Evolutionary conservation across 2,888 invertebrate species (phyloP).

Genomic region (Mythimna loreyi): DNA sequence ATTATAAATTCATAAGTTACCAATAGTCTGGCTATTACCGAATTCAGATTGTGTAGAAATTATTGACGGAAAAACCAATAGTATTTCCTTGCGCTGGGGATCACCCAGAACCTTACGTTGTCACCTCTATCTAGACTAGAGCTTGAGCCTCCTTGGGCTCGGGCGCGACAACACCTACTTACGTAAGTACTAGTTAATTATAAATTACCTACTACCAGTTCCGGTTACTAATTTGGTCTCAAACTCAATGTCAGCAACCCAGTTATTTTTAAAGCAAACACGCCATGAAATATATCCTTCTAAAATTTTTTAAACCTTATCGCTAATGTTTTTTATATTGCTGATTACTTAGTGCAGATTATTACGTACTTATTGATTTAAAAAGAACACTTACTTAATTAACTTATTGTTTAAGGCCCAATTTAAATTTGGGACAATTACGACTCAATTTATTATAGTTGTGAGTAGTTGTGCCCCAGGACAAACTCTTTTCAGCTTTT

Average conservation of each 20-base stretch:
- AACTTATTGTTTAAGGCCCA: too few species aligned
- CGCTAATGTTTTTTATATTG: too few species aligned
- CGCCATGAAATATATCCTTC: conserved; percentile 19
- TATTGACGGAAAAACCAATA: neutral
- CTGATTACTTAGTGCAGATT: too few species aligned
- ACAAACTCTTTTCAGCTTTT: too few species aligned
- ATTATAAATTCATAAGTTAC: neutral
- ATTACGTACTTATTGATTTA: too few species aligned
- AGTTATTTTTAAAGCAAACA: conserved; percentile 20
- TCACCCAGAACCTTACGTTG: neutral
- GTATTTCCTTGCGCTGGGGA: neutral
- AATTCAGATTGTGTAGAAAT: neutral
- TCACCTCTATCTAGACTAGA: neutral
- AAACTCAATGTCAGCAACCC: conserved; percentile 33
- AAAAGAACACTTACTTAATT: too few species aligned
- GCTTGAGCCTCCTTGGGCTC: neutral
- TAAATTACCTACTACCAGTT: conserved; percentile 16
- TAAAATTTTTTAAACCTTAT: neutral
- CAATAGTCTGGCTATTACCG: neutral
- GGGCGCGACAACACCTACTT: conserved; percentile 5
- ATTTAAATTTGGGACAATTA: too few species aligned
- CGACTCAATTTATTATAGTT: too few species aligned
- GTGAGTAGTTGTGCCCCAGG: too few species aligned
- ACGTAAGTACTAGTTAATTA: conserved; percentile 13
- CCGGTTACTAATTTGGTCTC: conserved; percentile 27